Evolutionary conservation across 2,113 vertebrate species (phyloP).

Genomic region (Myrmophylax atrothorax): DNA sequence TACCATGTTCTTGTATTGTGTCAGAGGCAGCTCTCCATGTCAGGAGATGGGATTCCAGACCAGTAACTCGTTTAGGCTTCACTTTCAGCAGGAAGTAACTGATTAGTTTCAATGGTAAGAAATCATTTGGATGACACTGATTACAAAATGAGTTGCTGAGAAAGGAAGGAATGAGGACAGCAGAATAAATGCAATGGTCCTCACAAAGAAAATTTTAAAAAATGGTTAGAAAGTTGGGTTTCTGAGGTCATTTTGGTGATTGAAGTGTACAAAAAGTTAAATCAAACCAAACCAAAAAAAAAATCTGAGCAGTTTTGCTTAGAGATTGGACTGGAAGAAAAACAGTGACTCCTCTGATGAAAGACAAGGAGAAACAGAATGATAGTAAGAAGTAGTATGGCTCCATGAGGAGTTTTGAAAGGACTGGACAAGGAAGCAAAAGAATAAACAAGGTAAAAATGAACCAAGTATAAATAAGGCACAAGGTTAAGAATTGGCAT

Average conservation of each 20-base stretch:
- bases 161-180: background rate
- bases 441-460: background rate
- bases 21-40: background rate
- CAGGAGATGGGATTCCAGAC: background rate
- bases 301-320: background rate
- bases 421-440: background rate
- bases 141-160: background rate
- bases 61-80: background rate
- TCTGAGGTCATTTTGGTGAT: accelerated
- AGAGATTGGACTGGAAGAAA: background rate
- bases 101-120: background rate
- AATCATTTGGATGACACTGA: background rate
- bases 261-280: background rate
- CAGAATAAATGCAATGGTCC: background rate
- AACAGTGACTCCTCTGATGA: background rate
- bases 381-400: background rate
- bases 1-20: background rate
- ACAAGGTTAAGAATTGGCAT: background rate
- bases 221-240: background rate
- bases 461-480: background rate
- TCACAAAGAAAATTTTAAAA: background rate
- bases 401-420: background rate
- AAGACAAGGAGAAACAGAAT: background rate
- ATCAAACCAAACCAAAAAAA: background rate
- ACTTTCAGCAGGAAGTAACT: background rate